These are phyloP conservation scores for Pseudomyrmex cubaensis DNA, from an alignment of 1,140 invertebrate species.

Conservation along the genomic window DNA sequence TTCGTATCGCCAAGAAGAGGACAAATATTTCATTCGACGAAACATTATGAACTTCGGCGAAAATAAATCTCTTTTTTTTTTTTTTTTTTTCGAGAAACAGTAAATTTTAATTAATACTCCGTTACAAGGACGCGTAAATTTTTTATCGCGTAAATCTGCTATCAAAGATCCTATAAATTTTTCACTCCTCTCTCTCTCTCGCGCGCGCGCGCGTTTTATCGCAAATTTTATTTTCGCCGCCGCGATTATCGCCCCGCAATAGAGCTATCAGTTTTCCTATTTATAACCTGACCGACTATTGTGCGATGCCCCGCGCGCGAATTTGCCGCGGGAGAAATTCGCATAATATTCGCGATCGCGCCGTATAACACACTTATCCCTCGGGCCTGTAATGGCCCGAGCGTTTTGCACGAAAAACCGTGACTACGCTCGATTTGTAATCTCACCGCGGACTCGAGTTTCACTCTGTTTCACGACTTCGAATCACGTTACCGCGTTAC, in stretches of 20 bases:
- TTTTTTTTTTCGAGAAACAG: too few relatives aligned
- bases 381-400: constrained; percentile 29
- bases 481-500: constrained; percentile 66
- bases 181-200: too few relatives aligned
- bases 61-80: background rate
- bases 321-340: constrained; percentile 24
- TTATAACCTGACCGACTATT: background rate
- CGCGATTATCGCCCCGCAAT: background rate
- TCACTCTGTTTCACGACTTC: constrained; percentile 59
- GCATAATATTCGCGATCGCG: constrained; percentile 53
- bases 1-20: background rate
- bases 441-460: constrained; percentile 55
- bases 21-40: background rate
- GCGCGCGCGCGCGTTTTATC: background rate
- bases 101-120: too few relatives aligned
- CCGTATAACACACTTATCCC: constrained; percentile 44
- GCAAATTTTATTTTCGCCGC: constrained; percentile 13
- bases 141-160: too few relatives aligned
- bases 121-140: too few relatives aligned
- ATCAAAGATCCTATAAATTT: background rate
- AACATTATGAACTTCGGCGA: background rate
- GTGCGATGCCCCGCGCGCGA: constrained; percentile 7
- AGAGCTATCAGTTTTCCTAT: constrained; percentile 15
- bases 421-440: constrained; percentile 65
- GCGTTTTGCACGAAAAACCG: constrained; percentile 60